A percentile compares a stretch with the other conserved stretches of the same genome.
phyloP scores from a whole-genome alignment of 2,797 vertebrate species.

The Furcifer pardalis region DNA sequence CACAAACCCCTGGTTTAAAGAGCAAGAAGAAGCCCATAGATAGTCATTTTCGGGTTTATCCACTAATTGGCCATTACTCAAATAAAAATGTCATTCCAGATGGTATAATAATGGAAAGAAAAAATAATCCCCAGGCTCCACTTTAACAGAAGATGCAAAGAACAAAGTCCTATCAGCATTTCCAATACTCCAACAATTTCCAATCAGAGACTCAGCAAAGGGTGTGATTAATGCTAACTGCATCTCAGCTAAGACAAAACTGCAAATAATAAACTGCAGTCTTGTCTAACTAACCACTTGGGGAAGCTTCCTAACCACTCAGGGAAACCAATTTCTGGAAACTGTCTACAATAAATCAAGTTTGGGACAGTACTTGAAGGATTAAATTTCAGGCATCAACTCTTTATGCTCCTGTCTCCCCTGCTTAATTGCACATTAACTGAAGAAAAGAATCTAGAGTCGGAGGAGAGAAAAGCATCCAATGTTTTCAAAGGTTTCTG shows the following conservation, averaged over 20 bases:
- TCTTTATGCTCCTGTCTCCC: conserved; percentile 62
- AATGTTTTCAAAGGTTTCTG: conserved; percentile 65
- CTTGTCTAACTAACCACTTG: conserved; percentile 61
- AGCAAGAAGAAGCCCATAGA: neutral
- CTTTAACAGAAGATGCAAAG: conserved; percentile 44
- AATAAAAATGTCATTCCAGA: conserved; percentile 35
- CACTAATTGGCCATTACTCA: conserved; percentile 22
- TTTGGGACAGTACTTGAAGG: conserved; percentile 62
- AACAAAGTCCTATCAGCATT: conserved; percentile 63
- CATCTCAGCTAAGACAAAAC: conserved; percentile 65
- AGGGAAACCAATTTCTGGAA: conserved; percentile 57
- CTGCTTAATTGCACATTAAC: conserved; percentile 69
- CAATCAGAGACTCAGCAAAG: conserved; percentile 58
- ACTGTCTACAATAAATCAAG: conserved; percentile 67
- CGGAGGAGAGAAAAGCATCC: conserved; percentile 48
- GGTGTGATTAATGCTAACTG: conserved; percentile 65
- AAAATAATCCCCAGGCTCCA: conserved; percentile 27
- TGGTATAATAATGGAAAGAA: conserved; percentile 9
- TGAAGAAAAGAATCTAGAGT: conserved; percentile 46
- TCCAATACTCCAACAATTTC: conserved; percentile 59
- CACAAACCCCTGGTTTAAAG: neutral
- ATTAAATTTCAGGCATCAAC: conserved; percentile 66
- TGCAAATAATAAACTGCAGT: conserved; percentile 64
- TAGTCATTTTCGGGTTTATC: conserved; percentile 31
- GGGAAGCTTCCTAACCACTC: conserved; percentile 53